Percentiles rank a stretch among this genome's conserved stretches.
Evolutionary conservation across 1,140 invertebrate species (phyloP).

Genomic region (Amphibalanus amphitrite): DNA sequence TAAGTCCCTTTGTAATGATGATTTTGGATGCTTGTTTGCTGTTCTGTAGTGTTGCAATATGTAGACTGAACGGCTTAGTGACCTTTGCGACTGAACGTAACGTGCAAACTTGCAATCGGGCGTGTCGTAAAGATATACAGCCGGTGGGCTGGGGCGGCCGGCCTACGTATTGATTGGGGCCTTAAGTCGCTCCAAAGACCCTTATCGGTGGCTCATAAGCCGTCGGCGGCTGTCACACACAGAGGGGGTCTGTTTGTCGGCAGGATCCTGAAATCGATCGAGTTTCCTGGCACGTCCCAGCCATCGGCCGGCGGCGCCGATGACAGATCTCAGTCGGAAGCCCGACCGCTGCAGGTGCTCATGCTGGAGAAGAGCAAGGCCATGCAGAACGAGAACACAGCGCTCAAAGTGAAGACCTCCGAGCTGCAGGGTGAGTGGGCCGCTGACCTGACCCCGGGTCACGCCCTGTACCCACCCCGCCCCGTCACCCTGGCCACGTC

Average conservation of each 20-base stretch:
- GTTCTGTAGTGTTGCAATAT: no score
- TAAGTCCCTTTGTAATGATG: not conserved
- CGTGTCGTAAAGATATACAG: no score
- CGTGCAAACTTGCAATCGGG: no score
- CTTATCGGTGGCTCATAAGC: no score
- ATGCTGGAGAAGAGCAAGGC: conserved; percentile 57
- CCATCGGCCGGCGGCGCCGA: conserved; percentile 17
- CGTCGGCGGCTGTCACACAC: no score
- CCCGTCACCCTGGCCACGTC: conserved; percentile 13
- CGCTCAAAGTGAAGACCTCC: conserved; percentile 24
- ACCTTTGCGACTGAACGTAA: no score
- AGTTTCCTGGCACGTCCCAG: conserved; percentile 38
- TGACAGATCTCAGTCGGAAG: conserved; percentile 8
- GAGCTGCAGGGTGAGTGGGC: conserved; percentile 26
- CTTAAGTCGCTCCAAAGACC: not conserved
- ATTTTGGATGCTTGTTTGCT: no score
- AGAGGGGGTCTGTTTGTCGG: conserved; percentile 23
- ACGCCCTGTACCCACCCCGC: conserved; percentile 5
- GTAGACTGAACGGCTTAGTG: no score
- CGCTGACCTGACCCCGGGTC: conserved; percentile 10
- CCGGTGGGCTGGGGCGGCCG: not conserved
- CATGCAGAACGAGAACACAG: conserved; percentile 37
- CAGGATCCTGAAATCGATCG: conserved; percentile 56
- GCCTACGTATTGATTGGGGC: not conserved
- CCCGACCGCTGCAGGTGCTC: conserved; percentile 56